Evolutionary conservation across 2,113 vertebrate genomes (phyloP).

Genomic region (Plecotus auritus): DNA sequence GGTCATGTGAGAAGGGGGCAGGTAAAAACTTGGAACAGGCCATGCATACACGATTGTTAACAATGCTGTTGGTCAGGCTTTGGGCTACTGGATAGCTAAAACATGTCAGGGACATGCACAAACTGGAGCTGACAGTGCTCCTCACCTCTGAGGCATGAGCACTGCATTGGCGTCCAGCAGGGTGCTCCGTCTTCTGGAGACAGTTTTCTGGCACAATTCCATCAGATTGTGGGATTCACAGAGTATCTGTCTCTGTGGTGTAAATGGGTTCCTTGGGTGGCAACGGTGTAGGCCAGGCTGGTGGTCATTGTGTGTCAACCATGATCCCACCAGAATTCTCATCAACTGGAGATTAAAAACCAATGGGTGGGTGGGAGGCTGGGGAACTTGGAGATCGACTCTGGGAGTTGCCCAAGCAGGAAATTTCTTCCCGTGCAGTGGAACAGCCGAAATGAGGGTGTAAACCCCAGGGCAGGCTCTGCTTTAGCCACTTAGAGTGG

Average conservation of each 20-base stretch:
- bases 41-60: fast-evolving
- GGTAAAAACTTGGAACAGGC: neutral
- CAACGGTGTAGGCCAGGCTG: fast-evolving
- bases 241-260: neutral
- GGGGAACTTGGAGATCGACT: neutral
- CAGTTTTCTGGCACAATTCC: neutral
- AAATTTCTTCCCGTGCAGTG: neutral
- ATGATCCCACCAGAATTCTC: neutral
- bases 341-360: neutral
- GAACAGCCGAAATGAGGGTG: neutral
- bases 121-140: neutral
- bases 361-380: neutral
- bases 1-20: neutral
- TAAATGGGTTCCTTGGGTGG: neutral
- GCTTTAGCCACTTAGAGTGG: neutral
- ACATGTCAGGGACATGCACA: neutral
- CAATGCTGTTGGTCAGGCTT: neutral
- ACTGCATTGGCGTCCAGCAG: fast-evolving
- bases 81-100: neutral
- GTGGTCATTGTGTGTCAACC: neutral
- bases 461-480: fast-evolving
- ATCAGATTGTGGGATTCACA: neutral
- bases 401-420: neutral
- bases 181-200: neutral
- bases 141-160: fast-evolving